Percentiles rank a stretch among this genome's conserved stretches.
These are phyloP conservation scores for Erebia aethiops DNA, from an alignment of 2,888 invertebrate species.

Conservation along the genomic window DNA sequence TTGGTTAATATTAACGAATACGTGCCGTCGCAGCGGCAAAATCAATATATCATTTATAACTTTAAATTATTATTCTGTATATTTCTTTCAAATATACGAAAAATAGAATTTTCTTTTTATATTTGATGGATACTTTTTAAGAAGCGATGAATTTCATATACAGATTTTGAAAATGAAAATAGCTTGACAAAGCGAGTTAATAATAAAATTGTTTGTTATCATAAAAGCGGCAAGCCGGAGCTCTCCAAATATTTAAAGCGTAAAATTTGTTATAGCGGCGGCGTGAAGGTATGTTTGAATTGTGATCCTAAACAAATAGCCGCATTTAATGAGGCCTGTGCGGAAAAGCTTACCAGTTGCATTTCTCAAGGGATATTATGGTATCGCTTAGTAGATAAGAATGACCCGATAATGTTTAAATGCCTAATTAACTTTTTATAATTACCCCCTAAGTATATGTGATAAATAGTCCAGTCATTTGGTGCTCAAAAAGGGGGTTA, in stretches of 20 bases:
- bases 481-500: too few relatives aligned
- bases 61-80: constrained; percentile 32
- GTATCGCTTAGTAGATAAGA: constrained; percentile 9
- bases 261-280: constrained; percentile 73
- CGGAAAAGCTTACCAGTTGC: constrained; percentile 46
- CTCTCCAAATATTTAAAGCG: constrained; percentile 76
- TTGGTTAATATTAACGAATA: constrained; percentile 50
- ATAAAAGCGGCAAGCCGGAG: constrained; percentile 68
- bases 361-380: constrained; percentile 21
- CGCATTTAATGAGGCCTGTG: constrained; percentile 74
- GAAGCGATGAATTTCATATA: constrained; percentile 1
- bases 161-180: constrained; percentile 13
- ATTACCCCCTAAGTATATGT: not conserved
- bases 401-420: not conserved
- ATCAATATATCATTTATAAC: constrained; percentile 38
- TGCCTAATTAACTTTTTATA: not conserved
- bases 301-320: constrained; percentile 78
- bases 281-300: constrained; percentile 71
- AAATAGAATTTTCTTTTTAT: not conserved
- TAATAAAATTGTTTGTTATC: constrained; percentile 69
- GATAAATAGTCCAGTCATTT: too few relatives aligned
- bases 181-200: constrained; percentile 42
- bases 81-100: constrained; percentile 12
- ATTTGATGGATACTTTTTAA: constrained; percentile 3
- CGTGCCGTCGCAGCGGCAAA: constrained; percentile 33